These are phyloP conservation scores for Drosophila lacicola DNA, from an alignment of 2,888 invertebrate species.

Conservation along the genomic window DNA sequence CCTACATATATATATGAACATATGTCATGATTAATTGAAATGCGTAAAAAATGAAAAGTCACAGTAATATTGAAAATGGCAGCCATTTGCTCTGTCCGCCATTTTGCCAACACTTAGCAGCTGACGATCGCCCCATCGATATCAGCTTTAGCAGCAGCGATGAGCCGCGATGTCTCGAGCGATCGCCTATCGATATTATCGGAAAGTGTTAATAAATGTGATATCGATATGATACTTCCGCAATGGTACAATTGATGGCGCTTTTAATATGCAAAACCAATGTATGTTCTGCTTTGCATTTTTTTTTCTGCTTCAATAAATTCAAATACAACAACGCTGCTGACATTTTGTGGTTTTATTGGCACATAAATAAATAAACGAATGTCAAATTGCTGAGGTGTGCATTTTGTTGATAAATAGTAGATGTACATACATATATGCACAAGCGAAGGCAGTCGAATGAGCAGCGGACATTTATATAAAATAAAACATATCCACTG, in stretches of 20 bases:
- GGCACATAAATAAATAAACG: constrained; percentile 17
- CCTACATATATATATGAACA: background rate
- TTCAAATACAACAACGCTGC: constrained; percentile 1
- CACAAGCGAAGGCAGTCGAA: constrained; percentile 4
- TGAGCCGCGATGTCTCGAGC: background rate
- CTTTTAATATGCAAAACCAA: background rate
- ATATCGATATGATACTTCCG: background rate
- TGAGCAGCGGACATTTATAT: constrained; percentile 5
- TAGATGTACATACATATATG: background rate
- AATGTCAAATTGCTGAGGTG: constrained; percentile 14
- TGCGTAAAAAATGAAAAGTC: constrained; percentile 32
- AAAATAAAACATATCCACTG: background rate
- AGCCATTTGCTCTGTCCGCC: constrained; percentile 1
- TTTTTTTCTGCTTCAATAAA: background rate
- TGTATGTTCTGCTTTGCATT: constrained; percentile 10
- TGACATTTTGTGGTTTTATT: constrained; percentile 15
- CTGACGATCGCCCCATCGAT: constrained; percentile 30
- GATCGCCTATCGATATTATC: constrained; percentile 10
- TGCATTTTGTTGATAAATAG: constrained; percentile 8
- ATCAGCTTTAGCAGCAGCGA: background rate
- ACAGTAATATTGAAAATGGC: constrained; percentile 20
- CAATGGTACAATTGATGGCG: background rate
- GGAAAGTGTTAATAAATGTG: background rate
- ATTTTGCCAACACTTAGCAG: constrained; percentile 12
- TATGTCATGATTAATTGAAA: constrained; percentile 37